Conservation (phyloP, 2,113 vertebrate genomes). For the Mastomys coucha region DNA sequence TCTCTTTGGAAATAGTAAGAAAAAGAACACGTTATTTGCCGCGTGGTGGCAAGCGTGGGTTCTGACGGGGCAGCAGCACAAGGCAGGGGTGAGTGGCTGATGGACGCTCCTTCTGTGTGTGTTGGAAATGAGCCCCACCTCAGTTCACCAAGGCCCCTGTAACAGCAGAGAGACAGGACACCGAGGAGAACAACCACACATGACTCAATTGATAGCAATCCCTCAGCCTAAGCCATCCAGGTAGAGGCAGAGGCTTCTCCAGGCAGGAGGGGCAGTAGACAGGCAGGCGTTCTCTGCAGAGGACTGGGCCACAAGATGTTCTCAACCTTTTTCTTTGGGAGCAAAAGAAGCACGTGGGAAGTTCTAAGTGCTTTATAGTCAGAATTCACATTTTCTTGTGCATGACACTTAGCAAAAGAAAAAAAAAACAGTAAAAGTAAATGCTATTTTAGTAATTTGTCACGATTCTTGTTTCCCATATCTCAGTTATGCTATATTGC, state of each 20-base stretch:
- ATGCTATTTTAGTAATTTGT: not conserved
- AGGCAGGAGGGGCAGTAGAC: fast-evolving
- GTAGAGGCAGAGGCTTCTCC: not conserved
- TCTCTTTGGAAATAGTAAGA: slow-evolving; percentile 21
- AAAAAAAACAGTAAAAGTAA: not conserved
- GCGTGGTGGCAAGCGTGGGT: not conserved
- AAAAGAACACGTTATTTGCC: not conserved
- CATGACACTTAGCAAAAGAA: not conserved
- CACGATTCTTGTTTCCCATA: not conserved
- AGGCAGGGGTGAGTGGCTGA: not conserved
- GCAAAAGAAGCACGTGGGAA: not conserved
- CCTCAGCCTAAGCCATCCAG: not conserved
- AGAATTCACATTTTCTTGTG: not conserved
- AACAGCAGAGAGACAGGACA: not conserved
- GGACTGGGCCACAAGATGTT: not conserved
- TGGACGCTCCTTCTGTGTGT: not conserved
- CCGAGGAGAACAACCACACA: not conserved
- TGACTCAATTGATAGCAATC: not conserved
- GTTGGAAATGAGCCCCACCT: not conserved
- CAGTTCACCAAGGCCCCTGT: not conserved
- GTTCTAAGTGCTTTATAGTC: not conserved
- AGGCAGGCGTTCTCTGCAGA: too few species aligned
- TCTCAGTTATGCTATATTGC: not conserved
- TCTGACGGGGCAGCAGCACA: not conserved
- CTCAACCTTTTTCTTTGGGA: not conserved